These are phyloP conservation scores for Phalanger gymnotis DNA, from an alignment of 2,797 vertebrate species.

Conservation along the genomic window DNA sequence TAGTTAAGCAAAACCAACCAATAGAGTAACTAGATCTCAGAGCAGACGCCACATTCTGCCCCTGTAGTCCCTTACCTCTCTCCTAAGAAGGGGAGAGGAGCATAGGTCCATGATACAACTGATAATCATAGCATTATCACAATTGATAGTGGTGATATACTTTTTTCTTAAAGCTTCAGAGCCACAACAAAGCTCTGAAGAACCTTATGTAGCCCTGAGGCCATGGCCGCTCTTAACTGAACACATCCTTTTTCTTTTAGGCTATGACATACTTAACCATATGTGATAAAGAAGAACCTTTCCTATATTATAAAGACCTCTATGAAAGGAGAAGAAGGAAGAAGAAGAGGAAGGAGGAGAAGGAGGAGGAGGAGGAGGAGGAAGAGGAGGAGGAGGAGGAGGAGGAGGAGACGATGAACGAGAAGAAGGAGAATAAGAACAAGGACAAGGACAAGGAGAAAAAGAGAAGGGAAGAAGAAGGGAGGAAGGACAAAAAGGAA, in stretches of 20 bases:
- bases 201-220: neutral
- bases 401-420: neutral
- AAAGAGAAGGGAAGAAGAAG: no score
- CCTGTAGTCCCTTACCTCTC: neutral
- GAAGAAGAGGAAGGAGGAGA: neutral
- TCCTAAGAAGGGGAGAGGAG: neutral
- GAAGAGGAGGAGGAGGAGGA: neutral
- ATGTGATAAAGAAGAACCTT: neutral
- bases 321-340: constrained; percentile 2
- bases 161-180: constrained; percentile 8
- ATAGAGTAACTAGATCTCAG: neutral
- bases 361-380: neutral
- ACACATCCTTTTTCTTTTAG: constrained; percentile 2
- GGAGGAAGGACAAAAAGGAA: no score
- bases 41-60: neutral
- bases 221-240: no score
- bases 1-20: neutral
- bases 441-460: neutral
- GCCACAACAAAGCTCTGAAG: neutral
- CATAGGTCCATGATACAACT: neutral
- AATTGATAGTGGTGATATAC: constrained; percentile 26
- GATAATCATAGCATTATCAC: constrained; percentile 23
- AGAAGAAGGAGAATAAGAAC: neutral
- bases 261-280: neutral
- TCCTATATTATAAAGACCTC: constrained; percentile 5